Percentiles rank a stretch among this genome's conserved stretches.
Evolutionary conservation across 2,113 vertebrate genomes (phyloP).

Genomic region (Barbus barbus): DNA sequence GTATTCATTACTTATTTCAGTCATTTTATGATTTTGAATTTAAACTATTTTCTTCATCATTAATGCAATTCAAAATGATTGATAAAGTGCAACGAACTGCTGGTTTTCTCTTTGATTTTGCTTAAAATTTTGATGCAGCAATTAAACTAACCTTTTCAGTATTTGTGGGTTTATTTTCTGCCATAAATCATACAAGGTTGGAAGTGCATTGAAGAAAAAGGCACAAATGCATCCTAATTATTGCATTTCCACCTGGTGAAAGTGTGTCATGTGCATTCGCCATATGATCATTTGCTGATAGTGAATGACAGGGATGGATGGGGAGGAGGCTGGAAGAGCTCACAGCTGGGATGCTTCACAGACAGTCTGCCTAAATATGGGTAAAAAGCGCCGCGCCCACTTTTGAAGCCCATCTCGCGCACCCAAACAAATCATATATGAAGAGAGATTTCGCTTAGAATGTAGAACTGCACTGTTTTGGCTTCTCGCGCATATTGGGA

Average conservation of each 20-base stretch:
- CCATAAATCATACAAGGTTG: background rate
- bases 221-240: background rate
- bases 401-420: background rate
- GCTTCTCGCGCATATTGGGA: background rate
- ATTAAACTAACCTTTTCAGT: background rate
- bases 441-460: background rate
- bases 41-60: background rate
- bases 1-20: background rate
- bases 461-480: background rate
- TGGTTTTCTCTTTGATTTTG: no score
- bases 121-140: background rate
- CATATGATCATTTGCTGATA: background rate
- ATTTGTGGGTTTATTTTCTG: background rate
- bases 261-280: background rate
- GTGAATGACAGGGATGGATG: background rate
- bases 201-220: background rate
- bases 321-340: slow-evolving; percentile 35
- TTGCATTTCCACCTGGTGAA: background rate
- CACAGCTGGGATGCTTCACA: slow-evolving; percentile 38
- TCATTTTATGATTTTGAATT: background rate
- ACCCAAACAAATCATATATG: background rate
- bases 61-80: background rate
- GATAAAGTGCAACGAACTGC: background rate
- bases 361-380: slow-evolving; percentile 72
- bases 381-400: slow-evolving; percentile 54